Conservation (phyloP, 1,140 invertebrate species). For the Atta texana region DNA sequence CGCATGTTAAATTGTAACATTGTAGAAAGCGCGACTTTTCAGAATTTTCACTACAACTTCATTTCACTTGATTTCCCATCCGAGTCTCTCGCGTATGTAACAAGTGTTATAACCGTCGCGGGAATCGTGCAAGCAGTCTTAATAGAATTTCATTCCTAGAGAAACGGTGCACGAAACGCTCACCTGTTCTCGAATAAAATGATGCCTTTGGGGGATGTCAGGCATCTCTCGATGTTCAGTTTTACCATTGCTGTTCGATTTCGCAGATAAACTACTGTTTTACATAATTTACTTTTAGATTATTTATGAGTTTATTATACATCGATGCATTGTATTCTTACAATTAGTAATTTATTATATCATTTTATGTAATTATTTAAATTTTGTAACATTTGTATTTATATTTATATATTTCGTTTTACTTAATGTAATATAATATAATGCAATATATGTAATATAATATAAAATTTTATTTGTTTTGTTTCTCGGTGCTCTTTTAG, state of each 20-base stretch:
- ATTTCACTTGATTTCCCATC: slow-evolving; percentile 28
- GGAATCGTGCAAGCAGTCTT: slow-evolving; percentile 33
- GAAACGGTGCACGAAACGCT: slow-evolving; percentile 15
- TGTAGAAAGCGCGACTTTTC: background rate
- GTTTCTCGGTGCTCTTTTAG: background rate
- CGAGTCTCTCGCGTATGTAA: background rate
- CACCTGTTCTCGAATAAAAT: slow-evolving; percentile 32
- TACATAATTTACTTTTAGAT: slow-evolving; percentile 19
- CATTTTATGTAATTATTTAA: background rate
- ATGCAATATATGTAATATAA: no score
- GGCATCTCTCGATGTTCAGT: background rate
- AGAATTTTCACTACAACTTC: slow-evolving; percentile 7
- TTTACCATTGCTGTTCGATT: background rate
- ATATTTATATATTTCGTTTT: background rate
- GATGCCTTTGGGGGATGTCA: slow-evolving; percentile 14
- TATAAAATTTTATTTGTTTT: no score
- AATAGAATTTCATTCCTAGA: slow-evolving; percentile 31
- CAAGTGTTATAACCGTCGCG: slow-evolving; percentile 20
- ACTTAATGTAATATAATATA: no score
- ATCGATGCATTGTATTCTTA: no score
- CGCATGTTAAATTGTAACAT: background rate
- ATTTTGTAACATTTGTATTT: background rate
- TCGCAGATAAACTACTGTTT: background rate
- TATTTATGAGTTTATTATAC: background rate
- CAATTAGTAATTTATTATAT: background rate